These are phyloP conservation scores for Yponomeuta evonymella DNA, from an alignment of 2,888 invertebrate species.

Conservation along the genomic window DNA sequence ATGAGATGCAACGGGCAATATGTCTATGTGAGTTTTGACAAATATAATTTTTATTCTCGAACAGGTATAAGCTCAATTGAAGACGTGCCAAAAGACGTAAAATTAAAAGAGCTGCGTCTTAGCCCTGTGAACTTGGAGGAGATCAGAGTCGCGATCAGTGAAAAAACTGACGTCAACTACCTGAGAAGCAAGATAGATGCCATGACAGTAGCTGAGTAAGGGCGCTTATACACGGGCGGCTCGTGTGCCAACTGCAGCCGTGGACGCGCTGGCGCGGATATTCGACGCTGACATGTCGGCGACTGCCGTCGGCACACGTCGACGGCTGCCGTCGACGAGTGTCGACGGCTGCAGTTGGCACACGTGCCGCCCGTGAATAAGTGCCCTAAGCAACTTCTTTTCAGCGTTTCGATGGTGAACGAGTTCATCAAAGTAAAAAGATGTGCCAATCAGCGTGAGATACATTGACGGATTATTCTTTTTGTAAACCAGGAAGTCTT, in stretches of 20 bases:
- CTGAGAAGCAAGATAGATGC: conserved; percentile 29
- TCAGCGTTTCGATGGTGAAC: background rate
- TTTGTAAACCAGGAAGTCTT: too few species aligned
- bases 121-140: conserved; percentile 34
- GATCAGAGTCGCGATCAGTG: conserved; percentile 31
- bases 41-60: background rate
- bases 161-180: conserved; percentile 27
- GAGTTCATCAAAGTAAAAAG: background rate
- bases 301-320: too few species aligned
- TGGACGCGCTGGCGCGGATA: too few species aligned
- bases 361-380: too few species aligned
- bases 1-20: too few species aligned
- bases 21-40: too few species aligned
- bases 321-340: too few species aligned
- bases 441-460: too few species aligned
- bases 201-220: conserved; percentile 42
- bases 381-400: background rate
- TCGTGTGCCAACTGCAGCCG: too few species aligned
- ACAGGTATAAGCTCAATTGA: conserved; percentile 27
- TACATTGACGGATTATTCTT: too few species aligned
- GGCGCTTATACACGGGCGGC: background rate
- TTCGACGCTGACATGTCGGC: too few species aligned
- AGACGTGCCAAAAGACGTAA: conserved; percentile 26
- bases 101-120: conserved; percentile 28
- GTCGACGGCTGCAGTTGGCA: too few species aligned